Conservation (phyloP, 2,888 invertebrate species). For the Keiferia lycopersicella region DNA sequence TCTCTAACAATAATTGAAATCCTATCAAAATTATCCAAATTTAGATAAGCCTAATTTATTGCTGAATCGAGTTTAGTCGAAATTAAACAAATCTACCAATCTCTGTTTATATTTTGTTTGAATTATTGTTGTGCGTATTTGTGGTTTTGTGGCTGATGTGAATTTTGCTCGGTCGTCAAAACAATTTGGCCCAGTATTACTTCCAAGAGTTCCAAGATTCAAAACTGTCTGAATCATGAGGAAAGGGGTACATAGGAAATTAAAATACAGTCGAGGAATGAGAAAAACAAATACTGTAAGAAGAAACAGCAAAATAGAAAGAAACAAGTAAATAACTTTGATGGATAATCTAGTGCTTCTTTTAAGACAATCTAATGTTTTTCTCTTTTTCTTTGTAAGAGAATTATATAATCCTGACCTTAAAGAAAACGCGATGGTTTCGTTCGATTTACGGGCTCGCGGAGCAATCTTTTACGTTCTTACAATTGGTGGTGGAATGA, state of each 20-base stretch:
- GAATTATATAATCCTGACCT: conserved; percentile 1
- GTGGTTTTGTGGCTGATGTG: not conserved
- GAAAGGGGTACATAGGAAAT: conserved; percentile 23
- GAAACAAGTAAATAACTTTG: conserved; percentile 20
- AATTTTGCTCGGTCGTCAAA: not conserved
- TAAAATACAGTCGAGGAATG: conserved; percentile 21
- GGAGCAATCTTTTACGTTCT: conserved; percentile 13
- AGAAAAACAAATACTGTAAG: conserved; percentile 12
- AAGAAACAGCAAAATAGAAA: conserved; percentile 23
- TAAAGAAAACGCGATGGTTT: not conserved
- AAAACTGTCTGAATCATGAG: conserved; percentile 26
- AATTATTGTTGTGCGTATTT: not conserved
- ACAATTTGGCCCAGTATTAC: not conserved
- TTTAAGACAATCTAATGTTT: conserved; percentile 14
- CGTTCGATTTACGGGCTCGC: conserved; percentile 4
- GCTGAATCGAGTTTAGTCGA: not conserved
- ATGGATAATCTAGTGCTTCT: conserved; percentile 23
- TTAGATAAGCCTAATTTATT: not conserved
- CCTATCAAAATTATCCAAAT: no score
- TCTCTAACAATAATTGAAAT: no score
- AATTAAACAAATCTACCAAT: not conserved
- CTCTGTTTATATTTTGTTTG: not conserved
- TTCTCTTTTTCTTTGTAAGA: conserved; percentile 5
- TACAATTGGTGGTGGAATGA: conserved; percentile 13
- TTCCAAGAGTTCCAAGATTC: not conserved